Conservation (phyloP, 2,113 vertebrate genomes). For the Aldabrachelys gigantea region DNA sequence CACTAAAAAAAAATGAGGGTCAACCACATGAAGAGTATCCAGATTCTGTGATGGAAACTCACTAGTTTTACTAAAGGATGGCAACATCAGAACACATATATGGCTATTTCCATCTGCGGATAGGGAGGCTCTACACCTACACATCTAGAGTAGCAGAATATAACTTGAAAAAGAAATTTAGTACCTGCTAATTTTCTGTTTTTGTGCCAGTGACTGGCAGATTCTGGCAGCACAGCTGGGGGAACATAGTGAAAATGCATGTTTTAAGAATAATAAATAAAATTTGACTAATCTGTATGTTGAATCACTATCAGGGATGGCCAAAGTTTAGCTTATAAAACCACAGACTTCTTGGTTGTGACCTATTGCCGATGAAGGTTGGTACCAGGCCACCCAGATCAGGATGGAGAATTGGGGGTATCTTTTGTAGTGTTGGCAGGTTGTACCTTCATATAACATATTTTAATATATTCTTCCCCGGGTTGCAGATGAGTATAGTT, state of each 20-base stretch:
- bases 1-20: background rate
- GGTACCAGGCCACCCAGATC: background rate
- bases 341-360: background rate
- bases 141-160: fast-evolving
- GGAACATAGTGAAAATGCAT: background rate
- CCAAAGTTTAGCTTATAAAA: background rate
- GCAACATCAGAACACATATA: slow-evolving; percentile 57
- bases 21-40: background rate
- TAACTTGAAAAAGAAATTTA: background rate
- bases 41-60: background rate
- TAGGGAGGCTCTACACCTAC: slow-evolving; percentile 29
- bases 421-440: background rate
- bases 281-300: fast-evolving
- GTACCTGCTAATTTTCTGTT: background rate
- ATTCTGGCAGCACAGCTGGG: background rate
- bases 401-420: background rate
- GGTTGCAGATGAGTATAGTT: background rate
- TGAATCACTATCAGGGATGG: background rate
- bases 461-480: background rate
- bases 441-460: background rate
- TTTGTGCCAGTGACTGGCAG: background rate
- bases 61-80: background rate
- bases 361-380: background rate
- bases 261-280: background rate
- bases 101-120: slow-evolving; percentile 72